Evolutionary conservation across 2,113 vertebrate genomes (phyloP).

Genomic region (Cercopithecus mona): DNA sequence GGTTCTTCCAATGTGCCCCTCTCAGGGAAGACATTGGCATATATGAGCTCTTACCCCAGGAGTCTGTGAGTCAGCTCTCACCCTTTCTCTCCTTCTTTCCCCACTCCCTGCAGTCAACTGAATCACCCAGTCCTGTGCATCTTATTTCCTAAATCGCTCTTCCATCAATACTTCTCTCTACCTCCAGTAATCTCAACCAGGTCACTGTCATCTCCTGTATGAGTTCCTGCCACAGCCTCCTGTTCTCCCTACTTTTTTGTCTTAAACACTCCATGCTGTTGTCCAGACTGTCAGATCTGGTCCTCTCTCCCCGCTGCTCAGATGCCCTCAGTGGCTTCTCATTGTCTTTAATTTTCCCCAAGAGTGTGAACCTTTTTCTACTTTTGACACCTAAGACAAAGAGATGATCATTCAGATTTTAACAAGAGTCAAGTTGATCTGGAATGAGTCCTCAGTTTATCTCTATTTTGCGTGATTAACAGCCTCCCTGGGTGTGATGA

Average conservation of each 20-base stretch:
- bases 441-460: not conserved
- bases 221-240: not conserved
- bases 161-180: too few species aligned
- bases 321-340: not conserved
- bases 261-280: not conserved
- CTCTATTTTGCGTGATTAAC: too few species aligned
- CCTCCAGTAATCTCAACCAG: too few species aligned
- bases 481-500: not conserved
- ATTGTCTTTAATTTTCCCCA: not conserved
- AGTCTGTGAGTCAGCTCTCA: not conserved
- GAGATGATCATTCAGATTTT: not conserved
- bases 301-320: not conserved
- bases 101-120: accelerated
- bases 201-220: not conserved
- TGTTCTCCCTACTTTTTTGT: accelerated
- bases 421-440: not conserved
- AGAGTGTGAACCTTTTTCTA: not conserved
- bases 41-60: not conserved
- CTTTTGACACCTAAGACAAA: not conserved
- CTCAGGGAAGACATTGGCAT: not conserved
- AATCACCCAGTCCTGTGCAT: not conserved
- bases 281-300: not conserved
- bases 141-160: not conserved
- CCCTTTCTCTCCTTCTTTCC: not conserved
- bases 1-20: not conserved